Conservation (phyloP, 2,113 vertebrate species). For the Esox niger region DNA sequence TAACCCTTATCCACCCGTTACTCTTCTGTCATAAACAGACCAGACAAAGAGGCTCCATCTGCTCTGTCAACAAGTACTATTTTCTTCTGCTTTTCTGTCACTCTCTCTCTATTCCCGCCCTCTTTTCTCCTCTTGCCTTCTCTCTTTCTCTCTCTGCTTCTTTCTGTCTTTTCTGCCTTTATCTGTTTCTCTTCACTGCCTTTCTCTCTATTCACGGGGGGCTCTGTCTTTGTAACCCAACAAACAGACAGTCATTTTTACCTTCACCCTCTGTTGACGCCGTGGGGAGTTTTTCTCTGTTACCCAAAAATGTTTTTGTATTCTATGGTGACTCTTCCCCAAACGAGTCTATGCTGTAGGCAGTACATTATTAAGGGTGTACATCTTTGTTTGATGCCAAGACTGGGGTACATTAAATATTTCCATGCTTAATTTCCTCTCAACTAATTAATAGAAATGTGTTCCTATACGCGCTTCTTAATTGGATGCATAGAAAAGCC, state of each 20-base stretch:
- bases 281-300: too few species aligned
- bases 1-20: not conserved
- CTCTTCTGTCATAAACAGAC: not conserved
- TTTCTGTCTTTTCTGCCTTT: not conserved
- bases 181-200: not conserved
- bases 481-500: constrained; percentile 33
- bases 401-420: constrained; percentile 27
- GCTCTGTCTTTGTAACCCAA: too few species aligned
- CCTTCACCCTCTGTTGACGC: not conserved
- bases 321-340: not conserved
- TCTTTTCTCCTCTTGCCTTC: not conserved
- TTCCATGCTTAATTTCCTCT: constrained; percentile 48
- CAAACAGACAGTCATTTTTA: not conserved
- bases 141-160: not conserved
- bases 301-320: too few species aligned
- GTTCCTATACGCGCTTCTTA: constrained; percentile 30
- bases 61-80: not conserved
- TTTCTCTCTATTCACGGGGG: too few species aligned
- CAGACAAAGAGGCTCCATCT: not conserved
- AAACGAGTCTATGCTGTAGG: not conserved
- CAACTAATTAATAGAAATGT: constrained; percentile 19
- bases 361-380: not conserved
- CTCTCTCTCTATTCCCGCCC: not conserved
- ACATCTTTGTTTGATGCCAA: constrained; percentile 19
- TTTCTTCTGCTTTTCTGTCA: not conserved